phyloP scores from a whole-genome alignment of 2,888 invertebrate species.

The Hydrotaea diabolus region DNA sequence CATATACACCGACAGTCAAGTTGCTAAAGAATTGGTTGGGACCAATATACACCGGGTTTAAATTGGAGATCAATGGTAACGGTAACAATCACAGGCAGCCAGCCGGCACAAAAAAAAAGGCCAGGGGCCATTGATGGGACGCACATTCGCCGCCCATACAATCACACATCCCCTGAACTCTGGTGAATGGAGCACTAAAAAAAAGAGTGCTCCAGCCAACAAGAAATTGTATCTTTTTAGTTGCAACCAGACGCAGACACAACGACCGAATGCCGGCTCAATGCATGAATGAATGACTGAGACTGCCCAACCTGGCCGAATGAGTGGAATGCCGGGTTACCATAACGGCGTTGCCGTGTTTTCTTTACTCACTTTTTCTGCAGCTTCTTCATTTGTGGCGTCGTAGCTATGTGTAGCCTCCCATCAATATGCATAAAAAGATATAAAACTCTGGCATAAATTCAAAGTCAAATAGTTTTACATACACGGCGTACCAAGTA shows the following conservation, averaged over 20 bases:
- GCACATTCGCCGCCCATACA: conserved; percentile 41
- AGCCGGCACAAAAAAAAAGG: conserved; percentile 21
- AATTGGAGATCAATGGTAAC: conserved; percentile 56
- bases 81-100: conserved; percentile 52
- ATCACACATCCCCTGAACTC: background rate
- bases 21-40: conserved; percentile 4
- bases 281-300: conserved; percentile 30
- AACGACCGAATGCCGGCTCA: conserved; percentile 7
- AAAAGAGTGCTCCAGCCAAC: background rate
- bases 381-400: background rate
- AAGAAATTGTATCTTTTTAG: conserved; percentile 28
- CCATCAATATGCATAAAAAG: conserved; percentile 31
- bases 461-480: conserved; percentile 53
- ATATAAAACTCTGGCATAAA: conserved; percentile 38
- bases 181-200: background rate
- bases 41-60: background rate
- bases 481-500: background rate
- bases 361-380: conserved; percentile 25
- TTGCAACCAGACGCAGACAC: background rate
- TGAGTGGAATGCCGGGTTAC: background rate
- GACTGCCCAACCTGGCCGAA: background rate
- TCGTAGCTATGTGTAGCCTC: conserved; percentile 48
- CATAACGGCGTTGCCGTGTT: conserved; percentile 8
- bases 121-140: conserved; percentile 60
- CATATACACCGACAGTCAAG: background rate